A percentile compares a stretch with the other conserved stretches of the same genome.
phyloP scores from a whole-genome alignment of 2,888 invertebrate genomes.

The Microctonus brassicae region DNA sequence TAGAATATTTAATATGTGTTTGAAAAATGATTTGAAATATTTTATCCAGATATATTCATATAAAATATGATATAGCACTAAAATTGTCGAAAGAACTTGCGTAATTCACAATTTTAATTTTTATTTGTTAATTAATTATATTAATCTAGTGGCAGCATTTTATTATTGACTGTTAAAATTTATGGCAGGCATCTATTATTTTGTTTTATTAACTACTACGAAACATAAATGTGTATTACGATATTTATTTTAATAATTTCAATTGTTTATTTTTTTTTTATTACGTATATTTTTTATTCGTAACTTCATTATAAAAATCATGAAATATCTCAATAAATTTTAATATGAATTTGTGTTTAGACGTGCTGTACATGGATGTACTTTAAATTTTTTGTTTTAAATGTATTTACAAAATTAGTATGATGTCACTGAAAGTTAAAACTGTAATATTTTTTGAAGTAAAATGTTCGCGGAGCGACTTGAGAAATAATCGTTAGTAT shows the following conservation, averaged over 20 bases:
- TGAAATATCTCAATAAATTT: too few relatives aligned
- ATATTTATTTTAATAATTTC: background rate
- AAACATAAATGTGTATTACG: background rate
- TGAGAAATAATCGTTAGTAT: too few relatives aligned
- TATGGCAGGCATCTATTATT: background rate
- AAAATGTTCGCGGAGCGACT: too few relatives aligned
- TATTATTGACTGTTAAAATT: background rate
- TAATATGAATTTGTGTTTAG: too few relatives aligned
- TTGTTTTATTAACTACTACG: background rate
- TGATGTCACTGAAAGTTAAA: too few relatives aligned
- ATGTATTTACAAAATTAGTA: too few relatives aligned
- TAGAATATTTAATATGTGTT: background rate
- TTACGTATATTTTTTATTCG: too few relatives aligned
- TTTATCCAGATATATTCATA: background rate
- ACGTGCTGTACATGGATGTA: too few relatives aligned
- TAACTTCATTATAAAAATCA: too few relatives aligned
- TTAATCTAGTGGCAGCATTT: background rate
- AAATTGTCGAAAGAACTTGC: background rate
- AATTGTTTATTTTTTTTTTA: background rate
- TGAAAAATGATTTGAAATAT: background rate
- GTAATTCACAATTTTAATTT: background rate
- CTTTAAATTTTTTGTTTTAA: too few relatives aligned
- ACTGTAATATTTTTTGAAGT: too few relatives aligned
- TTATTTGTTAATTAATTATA: background rate
- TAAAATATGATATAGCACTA: background rate